Percentiles rank a stretch among this genome's conserved stretches.
phyloP scores from a whole-genome alignment of 2,113 vertebrate species.

The Trachemys scripta region DNA sequence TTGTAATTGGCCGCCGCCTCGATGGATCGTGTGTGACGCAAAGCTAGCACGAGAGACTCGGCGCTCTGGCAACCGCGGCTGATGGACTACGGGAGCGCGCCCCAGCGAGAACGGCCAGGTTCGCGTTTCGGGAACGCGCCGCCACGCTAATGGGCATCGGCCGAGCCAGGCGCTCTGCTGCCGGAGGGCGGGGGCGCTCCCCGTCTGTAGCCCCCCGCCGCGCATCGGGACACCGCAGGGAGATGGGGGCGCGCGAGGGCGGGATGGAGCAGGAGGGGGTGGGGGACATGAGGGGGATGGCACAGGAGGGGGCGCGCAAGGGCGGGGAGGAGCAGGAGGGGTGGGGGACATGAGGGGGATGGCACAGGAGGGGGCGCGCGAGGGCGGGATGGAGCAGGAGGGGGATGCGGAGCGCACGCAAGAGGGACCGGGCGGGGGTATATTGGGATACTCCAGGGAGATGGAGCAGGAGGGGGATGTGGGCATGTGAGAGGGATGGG shows the following conservation, averaged over 20 bases:
- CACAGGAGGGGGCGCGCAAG: too few relatives aligned
- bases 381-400: not conserved
- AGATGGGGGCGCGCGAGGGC: not conserved
- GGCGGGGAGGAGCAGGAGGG: too few relatives aligned
- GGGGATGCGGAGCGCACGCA: constrained; percentile 31
- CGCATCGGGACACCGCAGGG: not conserved
- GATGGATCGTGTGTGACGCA: not conserved
- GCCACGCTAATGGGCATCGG: not conserved
- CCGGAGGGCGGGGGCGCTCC: not conserved
- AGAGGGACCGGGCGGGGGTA: not conserved
- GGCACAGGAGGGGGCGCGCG: not conserved
- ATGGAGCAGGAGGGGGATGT: not conserved
- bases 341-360: too few relatives aligned
- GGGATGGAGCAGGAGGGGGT: not conserved
- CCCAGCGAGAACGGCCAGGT: too few relatives aligned
- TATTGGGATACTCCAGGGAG: not conserved
- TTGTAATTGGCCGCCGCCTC: too few relatives aligned
- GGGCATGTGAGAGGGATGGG: constrained; percentile 56
- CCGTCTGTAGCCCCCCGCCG: not conserved
- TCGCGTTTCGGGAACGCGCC: not conserved
- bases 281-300: too few relatives aligned
- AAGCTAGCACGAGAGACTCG: too few relatives aligned
- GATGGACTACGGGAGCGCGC: not conserved
- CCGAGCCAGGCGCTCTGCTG: too few relatives aligned
- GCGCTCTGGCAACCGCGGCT: not conserved